A percentile compares a stretch with the other conserved stretches of the same genome.
These are phyloP conservation scores for Chitala chitala DNA, from an alignment of 2,113 vertebrate species.

Conservation along the genomic window DNA sequence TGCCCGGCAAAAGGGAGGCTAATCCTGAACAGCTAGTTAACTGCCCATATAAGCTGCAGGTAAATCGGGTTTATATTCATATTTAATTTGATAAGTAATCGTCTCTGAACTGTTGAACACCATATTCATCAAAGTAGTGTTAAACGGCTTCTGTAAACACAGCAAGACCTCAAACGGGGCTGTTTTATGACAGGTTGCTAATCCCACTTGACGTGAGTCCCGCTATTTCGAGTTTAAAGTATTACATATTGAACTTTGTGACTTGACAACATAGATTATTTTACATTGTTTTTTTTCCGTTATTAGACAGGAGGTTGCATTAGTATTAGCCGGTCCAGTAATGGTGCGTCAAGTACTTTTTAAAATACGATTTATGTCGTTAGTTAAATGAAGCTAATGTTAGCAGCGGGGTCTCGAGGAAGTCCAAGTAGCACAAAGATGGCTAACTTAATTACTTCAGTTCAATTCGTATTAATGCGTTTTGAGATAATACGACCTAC, in stretches of 20 bases:
- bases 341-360: neutral
- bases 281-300: neutral
- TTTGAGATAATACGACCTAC: too few relatives aligned
- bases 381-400: neutral
- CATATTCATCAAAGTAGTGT: neutral
- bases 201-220: neutral
- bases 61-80: neutral
- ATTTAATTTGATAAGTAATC: neutral
- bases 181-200: neutral
- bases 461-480: too few relatives aligned
- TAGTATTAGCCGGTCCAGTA: slow-evolving; percentile 5
- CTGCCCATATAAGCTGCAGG: neutral
- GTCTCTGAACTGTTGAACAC: neutral
- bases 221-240: neutral
- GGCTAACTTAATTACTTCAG: too few relatives aligned
- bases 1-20: neutral
- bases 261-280: slow-evolving; percentile 3
- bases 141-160: neutral
- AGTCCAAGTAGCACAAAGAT: too few relatives aligned
- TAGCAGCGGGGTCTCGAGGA: too few relatives aligned
- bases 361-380: slow-evolving; percentile 9
- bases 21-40: neutral
- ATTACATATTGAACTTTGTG: neutral
- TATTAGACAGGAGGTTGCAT: neutral
- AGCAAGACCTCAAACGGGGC: slow-evolving; percentile 2